phyloP scores from a whole-genome alignment of 2,888 invertebrate genomes.

The Antheraea yamamai region DNA sequence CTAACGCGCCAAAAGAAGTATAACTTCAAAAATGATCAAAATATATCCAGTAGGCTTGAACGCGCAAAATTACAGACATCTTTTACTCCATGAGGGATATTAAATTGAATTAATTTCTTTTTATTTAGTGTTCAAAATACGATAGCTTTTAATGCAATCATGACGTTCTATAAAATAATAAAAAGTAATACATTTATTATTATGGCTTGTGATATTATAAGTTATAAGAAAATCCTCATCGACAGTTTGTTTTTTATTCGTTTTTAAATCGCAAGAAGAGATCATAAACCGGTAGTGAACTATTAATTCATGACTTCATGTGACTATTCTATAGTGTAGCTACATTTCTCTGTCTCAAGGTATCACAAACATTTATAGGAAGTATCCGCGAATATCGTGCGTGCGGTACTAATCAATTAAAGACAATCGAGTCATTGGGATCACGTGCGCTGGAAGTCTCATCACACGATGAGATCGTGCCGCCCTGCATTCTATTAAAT shows the following conservation, averaged over 20 bases:
- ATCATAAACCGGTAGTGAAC: too few relatives aligned
- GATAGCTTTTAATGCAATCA: neutral
- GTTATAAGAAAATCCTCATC: too few relatives aligned
- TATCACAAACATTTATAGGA: slow-evolving; percentile 29
- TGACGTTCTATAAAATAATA: neutral
- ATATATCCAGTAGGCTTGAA: too few relatives aligned
- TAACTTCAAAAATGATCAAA: too few relatives aligned
- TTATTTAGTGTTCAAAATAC: neutral
- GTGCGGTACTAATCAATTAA: slow-evolving; percentile 68
- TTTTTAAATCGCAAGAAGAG: too few relatives aligned
- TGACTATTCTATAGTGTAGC: neutral
- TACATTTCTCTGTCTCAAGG: slow-evolving; percentile 23
- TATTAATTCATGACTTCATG: too few relatives aligned
- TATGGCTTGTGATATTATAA: neutral
- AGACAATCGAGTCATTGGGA: slow-evolving; percentile 44
- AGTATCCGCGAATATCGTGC: slow-evolving; percentile 39
- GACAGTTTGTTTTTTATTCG: too few relatives aligned
- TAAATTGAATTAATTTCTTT: neutral
- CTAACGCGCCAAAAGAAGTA: too few relatives aligned
- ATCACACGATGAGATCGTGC: slow-evolving; percentile 43
- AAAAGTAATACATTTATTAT: neutral
- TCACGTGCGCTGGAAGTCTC: slow-evolving; percentile 43
- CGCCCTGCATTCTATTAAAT: slow-evolving; percentile 23
- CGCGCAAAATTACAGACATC: too few relatives aligned
- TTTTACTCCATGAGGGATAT: too few relatives aligned